Base-by-base conservation (phyloP, 2,797 vertebrate genomes). In the Phaenicophaeus curvirostris region DNA sequence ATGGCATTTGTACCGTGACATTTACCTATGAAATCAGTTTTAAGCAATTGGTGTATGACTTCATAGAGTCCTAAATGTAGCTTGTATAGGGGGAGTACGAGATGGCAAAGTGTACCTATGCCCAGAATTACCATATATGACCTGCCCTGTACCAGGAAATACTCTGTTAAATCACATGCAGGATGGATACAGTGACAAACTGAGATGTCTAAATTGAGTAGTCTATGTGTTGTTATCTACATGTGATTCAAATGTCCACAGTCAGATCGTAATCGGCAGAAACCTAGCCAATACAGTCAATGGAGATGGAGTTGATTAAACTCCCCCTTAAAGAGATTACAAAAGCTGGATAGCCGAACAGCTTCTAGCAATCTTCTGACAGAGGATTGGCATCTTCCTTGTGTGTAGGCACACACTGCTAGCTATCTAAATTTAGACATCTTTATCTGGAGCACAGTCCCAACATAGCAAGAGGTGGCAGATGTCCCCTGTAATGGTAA, bases 381-480 rank as follows among this genome's bases (percentile, higher is more conserved):
- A 63, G 44, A 59, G 41, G 35, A 80, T 16, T 24, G 27, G 7
- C 72, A 71, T 61, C 20, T 87, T 91, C 50, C 27, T 94, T 1
- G 1, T 14, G 6, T 1, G 1, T 61, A 54, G 54, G 19, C n/a
- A 55, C 62, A 39, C 59, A 39, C 21, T 82, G 62, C 33, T 54
- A 27, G 48, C 63, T 67, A 7, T 54, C 53, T 53, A 77, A 61
- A 74, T 68, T 67, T 57, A 89, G 41, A 23, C 4, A 41, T 48
- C 51, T 78, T 85, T 87, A 28, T 82, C 41, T 78, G 62, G 65
- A 86, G 46, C 73, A 83, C 31, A 31, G 4, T 87, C 73, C 73
- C 30, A 76, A 15, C n/a, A 48, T 5, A 84, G 46, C 5, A 68
- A 71, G 68, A 91, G 68, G 50, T 72, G 50, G 37, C 50, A 85